phyloP scores from a whole-genome alignment of 2,113 vertebrate genomes.

The Corythornis cristatus region DNA sequence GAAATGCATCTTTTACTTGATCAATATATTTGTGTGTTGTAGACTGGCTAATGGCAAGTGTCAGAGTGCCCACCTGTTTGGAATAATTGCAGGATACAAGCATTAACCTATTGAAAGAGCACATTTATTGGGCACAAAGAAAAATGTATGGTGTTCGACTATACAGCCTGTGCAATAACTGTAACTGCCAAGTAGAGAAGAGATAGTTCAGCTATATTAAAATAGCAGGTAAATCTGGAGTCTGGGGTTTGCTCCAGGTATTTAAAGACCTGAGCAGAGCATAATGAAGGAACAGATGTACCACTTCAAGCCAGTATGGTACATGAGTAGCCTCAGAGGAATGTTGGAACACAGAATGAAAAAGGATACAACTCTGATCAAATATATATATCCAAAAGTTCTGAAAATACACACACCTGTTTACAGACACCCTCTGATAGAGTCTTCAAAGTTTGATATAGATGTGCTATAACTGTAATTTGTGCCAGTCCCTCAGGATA shows the following conservation, averaged over 20 bases:
- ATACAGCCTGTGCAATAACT: constrained; percentile 40
- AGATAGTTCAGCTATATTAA: constrained; percentile 54
- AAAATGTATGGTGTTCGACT: constrained; percentile 52
- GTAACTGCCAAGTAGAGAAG: constrained; percentile 49
- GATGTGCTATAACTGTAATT: neutral
- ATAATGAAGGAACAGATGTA: constrained; percentile 66
- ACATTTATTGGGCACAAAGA: constrained; percentile 37
- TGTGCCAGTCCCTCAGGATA: neutral
- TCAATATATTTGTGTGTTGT: constrained; percentile 49
- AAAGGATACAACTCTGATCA: neutral
- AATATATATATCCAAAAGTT: neutral
- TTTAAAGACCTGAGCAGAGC: constrained; percentile 53
- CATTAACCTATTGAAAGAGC: constrained; percentile 53
- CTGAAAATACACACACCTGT: neutral
- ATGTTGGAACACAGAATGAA: neutral
- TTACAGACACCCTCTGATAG: neutral
- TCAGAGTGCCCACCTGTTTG: constrained; percentile 53
- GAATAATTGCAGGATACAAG: constrained; percentile 58
- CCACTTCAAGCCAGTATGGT: constrained; percentile 38
- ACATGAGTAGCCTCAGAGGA: constrained; percentile 54
- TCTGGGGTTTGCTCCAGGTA: constrained; percentile 62
- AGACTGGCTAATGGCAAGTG: constrained; percentile 41
- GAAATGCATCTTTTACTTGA: constrained; percentile 63
- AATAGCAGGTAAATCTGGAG: constrained; percentile 65
- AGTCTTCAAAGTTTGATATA: neutral